Percentiles rank a stretch among this genome's conserved stretches.
phyloP scores from a whole-genome alignment of 2,113 vertebrate genomes.

The Melanotaenia duboulayi region DNA sequence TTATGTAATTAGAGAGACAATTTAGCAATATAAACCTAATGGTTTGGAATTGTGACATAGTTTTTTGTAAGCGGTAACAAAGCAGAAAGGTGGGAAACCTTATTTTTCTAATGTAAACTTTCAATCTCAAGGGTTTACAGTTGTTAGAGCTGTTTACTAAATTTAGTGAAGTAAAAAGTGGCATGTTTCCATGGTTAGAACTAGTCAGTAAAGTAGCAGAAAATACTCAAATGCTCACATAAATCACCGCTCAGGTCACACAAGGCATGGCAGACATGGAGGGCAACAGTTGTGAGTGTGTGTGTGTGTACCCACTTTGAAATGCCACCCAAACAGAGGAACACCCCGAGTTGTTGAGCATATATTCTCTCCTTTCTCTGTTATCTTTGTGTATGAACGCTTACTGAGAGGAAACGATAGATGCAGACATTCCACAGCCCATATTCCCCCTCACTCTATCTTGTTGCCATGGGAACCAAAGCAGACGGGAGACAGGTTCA shows the following conservation, averaged over 20 bases:
- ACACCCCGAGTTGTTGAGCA: conserved; percentile 45
- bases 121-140: background rate
- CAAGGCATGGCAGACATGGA: background rate
- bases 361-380: conserved; percentile 28
- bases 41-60: conserved; percentile 19
- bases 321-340: conserved; percentile 48
- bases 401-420: conserved; percentile 77
- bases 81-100: background rate
- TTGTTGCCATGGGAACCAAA: conserved; percentile 83
- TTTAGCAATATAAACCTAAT: conserved; percentile 21
- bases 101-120: background rate
- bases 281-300: conserved; percentile 12
- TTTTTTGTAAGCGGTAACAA: background rate
- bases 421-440: conserved; percentile 81
- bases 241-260: conserved; percentile 12
- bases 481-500: conserved; percentile 83
- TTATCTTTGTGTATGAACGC: conserved; percentile 72
- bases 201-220: background rate
- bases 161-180: background rate
- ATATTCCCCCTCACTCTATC: conserved; percentile 77
- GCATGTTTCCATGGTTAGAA: background rate
- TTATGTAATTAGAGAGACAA: conserved; percentile 30
- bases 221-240: background rate
- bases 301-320: conserved; percentile 12
- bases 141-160: background rate